Evolutionary conservation across 2,113 vertebrate genomes (phyloP).

Genomic region (Oreocharis arfaki): DNA sequence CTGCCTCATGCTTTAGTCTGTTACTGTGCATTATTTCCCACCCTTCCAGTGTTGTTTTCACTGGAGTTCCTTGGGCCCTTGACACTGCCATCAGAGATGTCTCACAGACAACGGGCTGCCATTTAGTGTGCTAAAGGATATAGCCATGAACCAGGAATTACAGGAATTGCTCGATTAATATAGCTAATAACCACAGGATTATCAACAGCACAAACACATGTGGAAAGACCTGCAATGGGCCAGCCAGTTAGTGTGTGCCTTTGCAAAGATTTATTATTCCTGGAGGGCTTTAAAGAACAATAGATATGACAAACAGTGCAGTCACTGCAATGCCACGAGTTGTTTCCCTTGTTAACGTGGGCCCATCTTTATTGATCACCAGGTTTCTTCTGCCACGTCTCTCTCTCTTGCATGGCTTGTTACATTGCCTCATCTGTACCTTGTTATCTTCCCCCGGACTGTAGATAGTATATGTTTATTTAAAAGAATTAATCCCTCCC

Average conservation of each 20-base stretch:
- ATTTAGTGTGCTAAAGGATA: background rate
- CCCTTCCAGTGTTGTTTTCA: background rate
- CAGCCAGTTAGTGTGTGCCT: background rate
- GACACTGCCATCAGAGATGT: background rate
- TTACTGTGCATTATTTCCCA: background rate
- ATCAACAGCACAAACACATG: background rate
- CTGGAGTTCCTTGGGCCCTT: background rate
- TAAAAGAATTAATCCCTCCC: background rate
- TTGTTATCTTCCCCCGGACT: background rate
- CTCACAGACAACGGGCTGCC: background rate
- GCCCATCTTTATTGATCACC: background rate
- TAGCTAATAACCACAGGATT: background rate
- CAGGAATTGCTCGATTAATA: background rate
- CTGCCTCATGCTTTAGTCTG: background rate
- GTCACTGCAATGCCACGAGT: background rate
- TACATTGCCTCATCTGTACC: background rate
- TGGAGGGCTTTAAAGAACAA: background rate
- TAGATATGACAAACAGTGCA: background rate
- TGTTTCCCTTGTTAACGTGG: background rate
- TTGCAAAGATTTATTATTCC: background rate
- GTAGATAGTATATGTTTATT: fast-evolving
- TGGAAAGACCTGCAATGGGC: background rate
- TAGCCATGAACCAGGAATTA: background rate
- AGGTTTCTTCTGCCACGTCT: background rate
- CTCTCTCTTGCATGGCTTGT: background rate